Evolutionary conservation across 2,797 vertebrate species (phyloP).

Genomic region (Rhodeus uyekii): DNA sequence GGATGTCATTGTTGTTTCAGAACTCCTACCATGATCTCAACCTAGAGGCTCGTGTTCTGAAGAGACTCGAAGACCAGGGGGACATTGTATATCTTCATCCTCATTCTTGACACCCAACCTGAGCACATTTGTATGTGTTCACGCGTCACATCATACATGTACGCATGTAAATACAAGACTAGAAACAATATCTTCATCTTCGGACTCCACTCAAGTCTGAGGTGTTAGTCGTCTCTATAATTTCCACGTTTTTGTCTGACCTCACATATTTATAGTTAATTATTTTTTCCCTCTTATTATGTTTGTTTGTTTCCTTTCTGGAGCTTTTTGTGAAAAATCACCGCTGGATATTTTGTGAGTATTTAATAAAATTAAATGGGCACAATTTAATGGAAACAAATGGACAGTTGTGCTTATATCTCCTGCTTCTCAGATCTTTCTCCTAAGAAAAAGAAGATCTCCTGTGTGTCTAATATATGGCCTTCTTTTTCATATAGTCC

Average conservation of each 20-base stretch:
- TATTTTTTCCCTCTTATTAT: neutral
- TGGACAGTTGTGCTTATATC: neutral
- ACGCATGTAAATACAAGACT: neutral
- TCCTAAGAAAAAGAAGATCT: neutral
- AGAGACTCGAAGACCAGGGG: constrained; percentile 72
- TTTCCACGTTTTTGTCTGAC: neutral
- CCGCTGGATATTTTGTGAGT: constrained; percentile 66
- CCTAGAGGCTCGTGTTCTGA: constrained; percentile 73
- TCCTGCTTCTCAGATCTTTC: neutral
- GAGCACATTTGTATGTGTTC: neutral
- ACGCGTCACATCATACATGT: neutral
- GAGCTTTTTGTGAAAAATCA: constrained; percentile 45
- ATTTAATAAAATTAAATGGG: neutral
- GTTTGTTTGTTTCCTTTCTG: constrained; percentile 55
- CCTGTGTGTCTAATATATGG: too few species aligned
- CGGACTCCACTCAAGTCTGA: neutral
- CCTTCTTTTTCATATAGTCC: neutral
- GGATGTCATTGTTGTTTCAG: constrained; percentile 54
- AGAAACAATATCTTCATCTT: neutral
- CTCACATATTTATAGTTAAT: constrained; percentile 20
- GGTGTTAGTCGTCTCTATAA: constrained; percentile 15
- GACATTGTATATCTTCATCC: constrained; percentile 70
- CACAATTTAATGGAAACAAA: neutral
- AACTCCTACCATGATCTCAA: constrained; percentile 75
- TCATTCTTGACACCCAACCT: constrained; percentile 62